phyloP scores from a whole-genome alignment of 2,113 vertebrate genomes.

The Prinia subflava region DNA sequence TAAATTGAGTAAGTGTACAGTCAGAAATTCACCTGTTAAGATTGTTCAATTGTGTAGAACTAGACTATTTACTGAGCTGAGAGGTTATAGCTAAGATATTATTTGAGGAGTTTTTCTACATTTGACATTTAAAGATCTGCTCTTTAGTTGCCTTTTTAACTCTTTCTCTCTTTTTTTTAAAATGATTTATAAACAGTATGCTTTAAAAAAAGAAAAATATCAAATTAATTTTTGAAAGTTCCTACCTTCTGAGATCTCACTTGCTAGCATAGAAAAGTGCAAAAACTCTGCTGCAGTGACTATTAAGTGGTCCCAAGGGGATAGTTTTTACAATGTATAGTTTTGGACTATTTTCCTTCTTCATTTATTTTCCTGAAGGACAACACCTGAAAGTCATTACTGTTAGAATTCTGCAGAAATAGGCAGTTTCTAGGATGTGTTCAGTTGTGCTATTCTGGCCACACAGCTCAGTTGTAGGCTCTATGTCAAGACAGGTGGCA shows the following conservation, averaged over 20 bases:
- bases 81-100: not conserved
- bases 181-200: not conserved
- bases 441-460: not conserved
- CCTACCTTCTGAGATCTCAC: not conserved
- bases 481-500: not conserved
- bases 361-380: not conserved
- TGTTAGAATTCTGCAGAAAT: not conserved
- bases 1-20: not conserved
- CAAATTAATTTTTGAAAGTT: not conserved
- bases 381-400: not conserved
- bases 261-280: not conserved
- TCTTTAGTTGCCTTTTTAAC: not conserved
- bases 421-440: not conserved
- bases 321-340: not conserved
- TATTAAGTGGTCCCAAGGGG: not conserved
- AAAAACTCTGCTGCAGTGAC: not conserved
- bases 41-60: not conserved
- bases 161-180: not conserved
- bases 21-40: not conserved
- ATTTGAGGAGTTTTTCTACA: not conserved
- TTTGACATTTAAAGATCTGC: not conserved
- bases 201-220: not conserved
- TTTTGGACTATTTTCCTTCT: not conserved
- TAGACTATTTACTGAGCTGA: not conserved
- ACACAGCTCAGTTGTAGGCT: rapidly evolving